Evolutionary conservation across 2,888 invertebrate species (phyloP).

Genomic region (Sinhomidia bicolor): DNA sequence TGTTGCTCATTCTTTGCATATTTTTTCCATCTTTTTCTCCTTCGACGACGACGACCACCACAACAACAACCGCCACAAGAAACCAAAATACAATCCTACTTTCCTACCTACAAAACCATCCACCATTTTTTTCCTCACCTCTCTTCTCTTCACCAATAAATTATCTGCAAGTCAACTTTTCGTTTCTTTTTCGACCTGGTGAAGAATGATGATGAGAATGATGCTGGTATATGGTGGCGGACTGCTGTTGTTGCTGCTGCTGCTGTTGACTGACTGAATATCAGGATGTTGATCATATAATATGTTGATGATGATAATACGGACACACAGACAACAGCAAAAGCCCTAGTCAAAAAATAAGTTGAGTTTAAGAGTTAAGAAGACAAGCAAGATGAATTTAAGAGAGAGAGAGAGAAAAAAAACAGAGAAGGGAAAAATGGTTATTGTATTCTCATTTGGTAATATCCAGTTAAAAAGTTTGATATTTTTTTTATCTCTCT

Average conservation of each 20-base stretch:
- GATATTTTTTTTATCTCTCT: background rate
- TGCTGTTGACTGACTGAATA: conserved; percentile 21
- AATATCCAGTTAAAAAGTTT: conserved; percentile 38
- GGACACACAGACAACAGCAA: conserved; percentile 27
- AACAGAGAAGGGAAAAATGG: conserved; percentile 57
- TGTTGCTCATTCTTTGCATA: background rate
- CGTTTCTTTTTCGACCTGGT: conserved; percentile 57
- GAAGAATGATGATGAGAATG: conserved; percentile 45
- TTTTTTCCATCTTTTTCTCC: conserved; percentile 4
- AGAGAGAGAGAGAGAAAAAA: background rate
- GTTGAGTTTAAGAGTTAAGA: background rate
- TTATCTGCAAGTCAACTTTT: conserved; percentile 76
- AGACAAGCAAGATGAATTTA: background rate
- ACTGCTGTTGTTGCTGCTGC: background rate
- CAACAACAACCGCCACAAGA: conserved; percentile 3
- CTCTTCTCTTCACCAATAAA: conserved; percentile 75
- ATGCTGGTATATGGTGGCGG: background rate
- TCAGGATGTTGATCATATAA: background rate
- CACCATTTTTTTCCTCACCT: conserved; percentile 58
- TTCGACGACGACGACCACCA: background rate
- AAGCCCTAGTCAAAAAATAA: conserved; percentile 38
- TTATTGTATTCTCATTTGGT: conserved; percentile 62
- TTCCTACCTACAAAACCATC: conserved; percentile 31
- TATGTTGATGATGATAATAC: conserved; percentile 9
- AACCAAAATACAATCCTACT: conserved; percentile 21